Base-by-base conservation (phyloP, 2,113 vertebrate genomes). In the Acinonyx jubatus region DNA sequence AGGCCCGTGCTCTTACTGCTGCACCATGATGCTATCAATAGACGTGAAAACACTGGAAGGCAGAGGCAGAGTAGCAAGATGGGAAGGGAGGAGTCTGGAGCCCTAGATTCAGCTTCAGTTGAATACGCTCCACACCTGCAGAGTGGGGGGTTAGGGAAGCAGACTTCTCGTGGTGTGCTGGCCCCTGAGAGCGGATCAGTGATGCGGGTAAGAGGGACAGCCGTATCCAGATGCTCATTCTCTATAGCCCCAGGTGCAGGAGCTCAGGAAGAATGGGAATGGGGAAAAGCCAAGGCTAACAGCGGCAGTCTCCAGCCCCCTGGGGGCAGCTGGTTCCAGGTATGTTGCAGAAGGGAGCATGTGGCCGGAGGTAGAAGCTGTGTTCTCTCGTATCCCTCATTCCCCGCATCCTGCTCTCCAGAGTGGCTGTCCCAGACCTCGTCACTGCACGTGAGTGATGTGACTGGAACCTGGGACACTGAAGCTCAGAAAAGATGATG, bases 301-400 rank as follows among this genome's bases (percentile, higher is more conserved):
- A 31, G 41, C 68, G 65, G 66, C 38, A 63, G n/a, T 63, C 25
- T 33, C 16, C 18, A 4, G 55, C 5, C 15, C 76, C 33, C 21
- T 10, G 66, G 11, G 21, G 63, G 79, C 55, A 27, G 78, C 16
- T 38, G 19, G 33, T 23, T 31, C 76, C 31, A 18, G 21, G 18
- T 21, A 31, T 9, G 57, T 10, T 14, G 69, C 36, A 45, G 84
- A 50, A 16, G 18, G 25, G 29, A 31, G 84, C 10, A 1, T 25
- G 38, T 52, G 23, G 13, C 55, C 31, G 16, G 5, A 74, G 52
- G 19, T 4, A 18, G 71, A 41, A 55, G 55, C 61, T 25, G 33
- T 0, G 1, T 38, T n/a, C 45, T 79, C 27, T 45, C 15, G 1
- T 1, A 16, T 45, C 9, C 25, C 7, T 23, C 69, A 13, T 11